Evolutionary conservation across 1,140 invertebrate genomes (phyloP).

Genomic region (Carposina sasakii): DNA sequence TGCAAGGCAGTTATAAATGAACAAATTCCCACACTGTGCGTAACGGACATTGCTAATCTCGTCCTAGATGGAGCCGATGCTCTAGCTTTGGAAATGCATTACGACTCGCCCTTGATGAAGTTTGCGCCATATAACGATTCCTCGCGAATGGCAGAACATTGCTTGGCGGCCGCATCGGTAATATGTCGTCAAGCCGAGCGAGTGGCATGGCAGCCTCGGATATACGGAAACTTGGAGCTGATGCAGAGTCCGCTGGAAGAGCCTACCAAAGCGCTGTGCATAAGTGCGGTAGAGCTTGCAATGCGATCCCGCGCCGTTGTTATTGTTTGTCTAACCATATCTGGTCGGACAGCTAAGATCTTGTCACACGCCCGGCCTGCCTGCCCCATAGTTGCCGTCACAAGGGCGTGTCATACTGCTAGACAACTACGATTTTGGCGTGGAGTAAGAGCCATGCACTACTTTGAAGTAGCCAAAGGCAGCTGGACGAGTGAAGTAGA

Average conservation of each 20-base stretch:
- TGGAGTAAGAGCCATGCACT: constrained; percentile 81
- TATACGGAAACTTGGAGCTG: constrained; percentile 49
- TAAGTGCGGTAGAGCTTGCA: constrained; percentile 85
- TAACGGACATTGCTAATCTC: constrained; percentile 78
- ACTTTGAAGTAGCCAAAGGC: constrained; percentile 61
- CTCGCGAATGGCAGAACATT: constrained; percentile 60
- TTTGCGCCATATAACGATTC: constrained; percentile 50
- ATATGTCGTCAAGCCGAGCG: constrained; percentile 77
- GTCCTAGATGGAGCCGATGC: constrained; percentile 81
- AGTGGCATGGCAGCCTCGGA: constrained; percentile 70
- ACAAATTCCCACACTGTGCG: constrained; percentile 73
- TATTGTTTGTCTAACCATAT: constrained; percentile 82
- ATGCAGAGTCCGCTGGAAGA: constrained; percentile 68
- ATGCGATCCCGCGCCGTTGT: constrained; percentile 77
- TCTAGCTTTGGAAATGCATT: constrained; percentile 73
- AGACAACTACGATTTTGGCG: constrained; percentile 81
- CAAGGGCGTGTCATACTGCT: constrained; percentile 77
- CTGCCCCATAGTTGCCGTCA: constrained; percentile 84
- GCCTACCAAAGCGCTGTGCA: constrained; percentile 80
- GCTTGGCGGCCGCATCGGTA: constrained; percentile 79
- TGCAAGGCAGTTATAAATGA: constrained; percentile 79
- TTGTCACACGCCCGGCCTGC: constrained; percentile 80
- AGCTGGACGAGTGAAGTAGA: constrained; percentile 84
- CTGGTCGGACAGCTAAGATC: constrained; percentile 79
- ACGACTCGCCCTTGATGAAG: constrained; percentile 78